Evolutionary conservation across 2,888 invertebrate species (phyloP).

Genomic region (Microdon myrmicae): DNA sequence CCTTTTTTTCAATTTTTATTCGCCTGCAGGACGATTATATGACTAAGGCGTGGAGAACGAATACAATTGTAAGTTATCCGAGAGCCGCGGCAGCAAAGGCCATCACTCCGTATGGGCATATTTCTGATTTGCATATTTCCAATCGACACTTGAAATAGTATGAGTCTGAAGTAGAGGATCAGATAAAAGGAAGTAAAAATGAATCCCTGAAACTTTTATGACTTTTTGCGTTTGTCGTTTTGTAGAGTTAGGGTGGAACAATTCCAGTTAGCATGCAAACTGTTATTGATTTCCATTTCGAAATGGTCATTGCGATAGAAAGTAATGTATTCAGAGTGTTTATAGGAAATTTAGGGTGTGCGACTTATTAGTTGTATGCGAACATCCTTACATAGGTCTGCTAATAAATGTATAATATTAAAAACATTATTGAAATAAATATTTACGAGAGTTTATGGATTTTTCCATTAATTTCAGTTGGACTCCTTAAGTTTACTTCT

Average conservation of each 20-base stretch:
- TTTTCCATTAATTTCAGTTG: too few species aligned
- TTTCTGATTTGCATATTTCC: slow-evolving; percentile 51
- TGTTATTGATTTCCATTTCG: slow-evolving; percentile 48
- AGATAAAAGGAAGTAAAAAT: slow-evolving; percentile 31
- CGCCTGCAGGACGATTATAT: slow-evolving; percentile 6
- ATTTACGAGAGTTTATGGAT: too few species aligned
- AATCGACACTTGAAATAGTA: slow-evolving; percentile 40
- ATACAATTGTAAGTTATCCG: slow-evolving; percentile 27
- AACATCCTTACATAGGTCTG: too few species aligned
- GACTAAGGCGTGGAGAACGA: slow-evolving; percentile 19
- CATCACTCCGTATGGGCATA: slow-evolving; percentile 40
- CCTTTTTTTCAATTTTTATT: slow-evolving; percentile 34
- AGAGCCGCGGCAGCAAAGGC: not conserved
- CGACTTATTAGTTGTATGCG: too few species aligned
- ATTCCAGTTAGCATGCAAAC: slow-evolving; percentile 45
- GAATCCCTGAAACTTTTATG: slow-evolving; percentile 46
- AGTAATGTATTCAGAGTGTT: too few species aligned
- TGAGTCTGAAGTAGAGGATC: slow-evolving; percentile 3
- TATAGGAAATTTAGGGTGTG: too few species aligned
- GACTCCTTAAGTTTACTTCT: too few species aligned
- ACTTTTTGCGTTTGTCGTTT: too few species aligned
- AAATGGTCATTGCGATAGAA: slow-evolving; percentile 35
- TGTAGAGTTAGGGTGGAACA: too few species aligned
- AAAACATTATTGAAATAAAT: too few species aligned
- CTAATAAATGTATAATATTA: too few species aligned